Percentiles rank a stretch among this genome's conserved stretches.
These are phyloP conservation scores for Mirza zaza DNA, from an alignment of 2,113 vertebrate genomes.

Conservation along the genomic window DNA sequence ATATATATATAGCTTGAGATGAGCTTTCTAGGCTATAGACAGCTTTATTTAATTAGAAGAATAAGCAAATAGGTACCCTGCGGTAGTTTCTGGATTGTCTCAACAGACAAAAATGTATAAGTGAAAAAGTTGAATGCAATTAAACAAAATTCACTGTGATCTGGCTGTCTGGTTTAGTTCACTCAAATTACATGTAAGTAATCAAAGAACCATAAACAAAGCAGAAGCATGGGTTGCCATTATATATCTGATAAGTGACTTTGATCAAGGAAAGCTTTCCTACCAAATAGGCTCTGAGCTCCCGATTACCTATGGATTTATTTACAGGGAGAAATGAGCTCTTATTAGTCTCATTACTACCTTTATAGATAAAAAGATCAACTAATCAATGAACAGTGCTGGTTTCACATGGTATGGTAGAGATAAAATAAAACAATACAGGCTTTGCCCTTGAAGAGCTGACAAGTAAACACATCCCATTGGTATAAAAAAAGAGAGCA, in stretches of 20 bases:
- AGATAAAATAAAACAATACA: conserved; percentile 9
- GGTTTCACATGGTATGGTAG: background rate
- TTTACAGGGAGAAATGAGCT: conserved; percentile 40
- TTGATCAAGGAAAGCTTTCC: conserved; percentile 59
- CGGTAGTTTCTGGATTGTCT: conserved; percentile 51
- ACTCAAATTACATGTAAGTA: conserved; percentile 64
- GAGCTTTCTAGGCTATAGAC: background rate
- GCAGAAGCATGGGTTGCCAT: conserved; percentile 45
- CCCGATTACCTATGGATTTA: conserved; percentile 41
- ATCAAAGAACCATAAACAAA: conserved; percentile 68
- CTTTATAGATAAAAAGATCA: conserved; percentile 48
- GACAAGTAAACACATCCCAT: background rate
- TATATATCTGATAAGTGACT: conserved; percentile 44
- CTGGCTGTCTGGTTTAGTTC: conserved; percentile 72
- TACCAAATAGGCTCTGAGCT: background rate
- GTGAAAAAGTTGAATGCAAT: conserved; percentile 63
- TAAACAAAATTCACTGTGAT: conserved; percentile 71
- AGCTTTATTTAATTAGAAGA: conserved; percentile 65
- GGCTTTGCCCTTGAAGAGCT: background rate
- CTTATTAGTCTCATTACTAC: conserved; percentile 19
- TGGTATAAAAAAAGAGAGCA: background rate
- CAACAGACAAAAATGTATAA: conserved; percentile 51
- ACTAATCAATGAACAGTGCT: conserved; percentile 43
- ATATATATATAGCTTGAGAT: background rate
- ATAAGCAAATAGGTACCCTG: conserved; percentile 57